Conservation (phyloP, 30 jellyfish, hydroid and myxozoan species). For the Morbakka virulenta region DNA sequence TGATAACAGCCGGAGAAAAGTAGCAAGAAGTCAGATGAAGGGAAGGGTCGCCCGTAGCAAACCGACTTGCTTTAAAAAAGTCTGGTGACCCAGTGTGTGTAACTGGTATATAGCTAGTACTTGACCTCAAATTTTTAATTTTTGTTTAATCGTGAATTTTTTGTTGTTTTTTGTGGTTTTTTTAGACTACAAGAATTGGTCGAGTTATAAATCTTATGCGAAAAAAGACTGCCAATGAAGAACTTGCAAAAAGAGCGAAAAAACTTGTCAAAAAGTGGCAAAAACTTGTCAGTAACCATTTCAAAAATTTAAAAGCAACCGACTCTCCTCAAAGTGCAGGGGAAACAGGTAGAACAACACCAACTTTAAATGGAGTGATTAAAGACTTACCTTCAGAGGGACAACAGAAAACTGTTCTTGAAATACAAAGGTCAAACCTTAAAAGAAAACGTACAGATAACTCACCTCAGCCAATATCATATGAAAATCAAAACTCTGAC, state of each 20-base stretch:
- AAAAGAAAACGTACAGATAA: conserved; percentile 58
- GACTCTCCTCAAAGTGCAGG: conserved; percentile 46
- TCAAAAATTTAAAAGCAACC: conserved; percentile 39
- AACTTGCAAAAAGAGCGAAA: conserved; percentile 87
- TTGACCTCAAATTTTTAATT: no score
- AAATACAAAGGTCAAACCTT: no score
- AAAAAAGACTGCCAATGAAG: conserved; percentile 81
- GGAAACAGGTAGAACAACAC: conserved; percentile 25
- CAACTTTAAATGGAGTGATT: conserved; percentile 47
- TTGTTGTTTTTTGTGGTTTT: background rate
- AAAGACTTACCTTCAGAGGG: conserved; percentile 25
- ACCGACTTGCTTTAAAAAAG: no score
- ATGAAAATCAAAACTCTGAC: conserved; percentile 11
- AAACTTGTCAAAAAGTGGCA: conserved; percentile 87
- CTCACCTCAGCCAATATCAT: conserved; percentile 40
- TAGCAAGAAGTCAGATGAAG: no score
- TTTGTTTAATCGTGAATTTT: no score
- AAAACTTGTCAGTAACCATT: conserved; percentile 71
- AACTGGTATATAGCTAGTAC: no score
- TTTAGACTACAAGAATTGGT: conserved; percentile 90
- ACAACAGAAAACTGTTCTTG: conserved; percentile 31
- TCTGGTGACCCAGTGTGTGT: no score
- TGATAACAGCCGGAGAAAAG: no score
- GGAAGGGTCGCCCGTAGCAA: no score
- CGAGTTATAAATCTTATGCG: conserved; percentile 83